Conservation (phyloP, 2,888 invertebrate species). For the Eupithecia pulchellata region DNA sequence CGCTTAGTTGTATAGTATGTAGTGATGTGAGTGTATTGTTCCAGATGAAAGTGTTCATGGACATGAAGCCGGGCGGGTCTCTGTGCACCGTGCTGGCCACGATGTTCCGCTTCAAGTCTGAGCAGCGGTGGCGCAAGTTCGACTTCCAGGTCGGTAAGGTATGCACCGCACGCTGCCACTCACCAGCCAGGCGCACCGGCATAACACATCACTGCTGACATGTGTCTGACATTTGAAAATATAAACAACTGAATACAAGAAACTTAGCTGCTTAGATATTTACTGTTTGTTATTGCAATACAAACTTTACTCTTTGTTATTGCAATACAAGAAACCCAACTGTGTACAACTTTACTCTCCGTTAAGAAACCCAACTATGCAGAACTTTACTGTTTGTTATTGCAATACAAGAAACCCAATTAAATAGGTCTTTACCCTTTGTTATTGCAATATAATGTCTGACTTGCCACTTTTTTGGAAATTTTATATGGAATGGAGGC, state of each 20-base stretch:
- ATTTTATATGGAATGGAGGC: too few relatives aligned
- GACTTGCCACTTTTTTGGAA: too few relatives aligned
- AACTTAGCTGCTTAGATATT: neutral
- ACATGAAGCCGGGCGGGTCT: slow-evolving; percentile 97
- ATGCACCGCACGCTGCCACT: slow-evolving; percentile 80
- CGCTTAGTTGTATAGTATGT: too few relatives aligned
- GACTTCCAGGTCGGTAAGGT: slow-evolving; percentile 95
- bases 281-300: too few relatives aligned
- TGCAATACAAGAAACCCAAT: too few relatives aligned
- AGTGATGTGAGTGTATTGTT: slow-evolving; percentile 24
- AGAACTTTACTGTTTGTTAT: too few relatives aligned
- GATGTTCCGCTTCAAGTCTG: slow-evolving; percentile 97
- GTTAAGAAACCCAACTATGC: neutral
- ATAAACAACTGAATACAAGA: neutral
- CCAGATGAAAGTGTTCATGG: slow-evolving; percentile 97
- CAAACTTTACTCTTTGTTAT: too few relatives aligned
- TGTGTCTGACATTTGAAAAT: slow-evolving; percentile 39
- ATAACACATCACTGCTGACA: slow-evolving; percentile 44
- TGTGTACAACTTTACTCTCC: too few relatives aligned
- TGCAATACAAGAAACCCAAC: too few relatives aligned
- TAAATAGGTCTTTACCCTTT: too few relatives aligned
- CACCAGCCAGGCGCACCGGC: slow-evolving; percentile 58
- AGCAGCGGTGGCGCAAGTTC: slow-evolving; percentile 97
- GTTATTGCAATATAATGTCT: too few relatives aligned
- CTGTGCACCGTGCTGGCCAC: slow-evolving; percentile 97